These are phyloP conservation scores for Alethe castanea DNA, from an alignment of 2,113 vertebrate genomes.

Conservation along the genomic window DNA sequence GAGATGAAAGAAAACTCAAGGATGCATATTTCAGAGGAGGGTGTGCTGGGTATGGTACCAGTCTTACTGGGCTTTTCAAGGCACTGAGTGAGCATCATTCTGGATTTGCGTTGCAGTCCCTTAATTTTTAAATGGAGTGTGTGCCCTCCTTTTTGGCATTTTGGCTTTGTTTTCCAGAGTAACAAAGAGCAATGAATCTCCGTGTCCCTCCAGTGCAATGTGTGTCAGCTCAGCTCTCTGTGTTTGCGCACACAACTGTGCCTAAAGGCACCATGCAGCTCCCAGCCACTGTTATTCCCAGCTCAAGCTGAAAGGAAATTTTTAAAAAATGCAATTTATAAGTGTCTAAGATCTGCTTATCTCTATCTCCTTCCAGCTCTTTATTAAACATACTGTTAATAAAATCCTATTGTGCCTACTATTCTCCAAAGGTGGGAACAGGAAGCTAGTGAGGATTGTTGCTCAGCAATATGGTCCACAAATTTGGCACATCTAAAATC, in stretches of 20 bases:
- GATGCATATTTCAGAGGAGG: background rate
- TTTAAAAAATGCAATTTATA: background rate
- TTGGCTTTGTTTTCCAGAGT: background rate
- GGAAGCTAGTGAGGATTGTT: background rate
- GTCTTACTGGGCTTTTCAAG: background rate
- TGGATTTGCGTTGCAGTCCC: background rate
- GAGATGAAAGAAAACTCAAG: background rate
- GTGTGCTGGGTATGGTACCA: background rate
- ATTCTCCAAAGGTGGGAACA: background rate
- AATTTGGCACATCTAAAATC: constrained; percentile 9
- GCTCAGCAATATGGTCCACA: background rate
- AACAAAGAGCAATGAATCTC: background rate
- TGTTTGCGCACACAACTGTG: background rate
- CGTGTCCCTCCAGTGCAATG: background rate
- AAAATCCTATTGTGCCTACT: constrained; percentile 24
- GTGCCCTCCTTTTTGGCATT: background rate
- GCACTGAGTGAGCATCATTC: background rate
- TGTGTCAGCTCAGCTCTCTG: background rate
- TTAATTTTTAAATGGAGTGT: background rate
- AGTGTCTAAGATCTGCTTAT: background rate
- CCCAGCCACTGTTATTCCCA: background rate
- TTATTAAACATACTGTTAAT: constrained; percentile 47
- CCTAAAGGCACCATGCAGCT: background rate
- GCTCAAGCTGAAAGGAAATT: background rate
- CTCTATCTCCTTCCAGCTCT: background rate